These are phyloP conservation scores for Isoperla grammatica DNA, from an alignment of 2,888 invertebrate species.

Conservation along the genomic window DNA sequence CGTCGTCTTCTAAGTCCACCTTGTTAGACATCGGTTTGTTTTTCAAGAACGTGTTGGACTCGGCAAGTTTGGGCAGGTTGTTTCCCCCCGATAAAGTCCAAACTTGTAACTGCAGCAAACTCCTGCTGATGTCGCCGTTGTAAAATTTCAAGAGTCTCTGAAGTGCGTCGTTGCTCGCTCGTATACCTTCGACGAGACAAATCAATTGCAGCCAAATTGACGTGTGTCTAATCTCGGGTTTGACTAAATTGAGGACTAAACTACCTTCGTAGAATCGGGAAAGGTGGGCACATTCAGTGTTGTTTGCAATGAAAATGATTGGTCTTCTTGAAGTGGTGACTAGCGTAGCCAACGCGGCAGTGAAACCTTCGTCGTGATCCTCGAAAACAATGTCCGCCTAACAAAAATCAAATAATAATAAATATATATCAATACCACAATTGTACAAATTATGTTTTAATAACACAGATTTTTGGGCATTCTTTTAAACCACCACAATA, in stretches of 20 bases:
- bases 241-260: conserved; percentile 37
- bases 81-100: conserved; percentile 50
- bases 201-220: conserved; percentile 60
- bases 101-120: conserved; percentile 67
- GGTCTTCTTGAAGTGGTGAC: conserved; percentile 79
- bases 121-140: conserved; percentile 64
- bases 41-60: not conserved
- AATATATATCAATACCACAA: too few relatives aligned
- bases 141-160: conserved; percentile 53
- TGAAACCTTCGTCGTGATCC: conserved; percentile 80
- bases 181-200: conserved; percentile 58
- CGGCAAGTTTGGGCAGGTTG: not conserved
- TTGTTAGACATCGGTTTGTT: not conserved
- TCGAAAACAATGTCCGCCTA: conserved; percentile 81
- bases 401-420: conserved; percentile 24
- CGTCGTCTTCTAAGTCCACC: conserved; percentile 14
- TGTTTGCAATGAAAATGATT: conserved; percentile 72
- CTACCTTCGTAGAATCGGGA: conserved; percentile 43
- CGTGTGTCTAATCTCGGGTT: conserved; percentile 30
- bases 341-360: conserved; percentile 71
- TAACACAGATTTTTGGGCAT: too few relatives aligned
- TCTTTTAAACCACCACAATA: too few relatives aligned
- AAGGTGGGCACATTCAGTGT: conserved; percentile 56
- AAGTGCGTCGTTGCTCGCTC: conserved; percentile 49
- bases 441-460: too few relatives aligned